Percentiles rank a stretch among this genome's conserved stretches.
Evolutionary conservation across 2,113 vertebrate species (phyloP).

Genomic region (Nyctereutes procyonoides): DNA sequence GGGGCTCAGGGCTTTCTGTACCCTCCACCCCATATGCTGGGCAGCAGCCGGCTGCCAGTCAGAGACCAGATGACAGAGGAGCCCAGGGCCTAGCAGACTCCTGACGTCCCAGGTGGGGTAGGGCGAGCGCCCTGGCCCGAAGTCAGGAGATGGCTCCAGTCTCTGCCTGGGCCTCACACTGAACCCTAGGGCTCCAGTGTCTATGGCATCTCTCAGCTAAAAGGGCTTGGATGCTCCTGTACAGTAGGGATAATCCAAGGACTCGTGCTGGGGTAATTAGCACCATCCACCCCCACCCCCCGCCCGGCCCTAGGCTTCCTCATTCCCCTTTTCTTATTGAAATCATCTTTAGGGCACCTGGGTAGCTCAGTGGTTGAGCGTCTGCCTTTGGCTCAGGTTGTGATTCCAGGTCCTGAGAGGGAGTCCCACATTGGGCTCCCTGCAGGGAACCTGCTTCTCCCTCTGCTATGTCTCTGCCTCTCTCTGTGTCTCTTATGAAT

Average conservation of each 20-base stretch:
- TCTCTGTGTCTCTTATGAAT: no score
- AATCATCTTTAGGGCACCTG: no score
- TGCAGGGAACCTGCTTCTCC: no score
- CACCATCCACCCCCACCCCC: background rate
- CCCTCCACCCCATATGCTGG: background rate
- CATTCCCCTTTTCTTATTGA: background rate
- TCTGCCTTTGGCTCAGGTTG: no score
- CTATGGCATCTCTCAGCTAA: background rate
- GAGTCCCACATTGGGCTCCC: no score
- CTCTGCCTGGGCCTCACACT: background rate
- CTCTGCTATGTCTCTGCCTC: no score
- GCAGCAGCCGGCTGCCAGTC: background rate
- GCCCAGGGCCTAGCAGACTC: background rate
- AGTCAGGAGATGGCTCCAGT: background rate
- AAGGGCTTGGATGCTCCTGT: background rate
- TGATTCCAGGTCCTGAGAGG: no score
- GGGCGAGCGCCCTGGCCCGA: background rate
- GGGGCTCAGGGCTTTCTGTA: background rate
- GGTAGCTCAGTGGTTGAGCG: no score
- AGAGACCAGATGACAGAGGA: background rate
- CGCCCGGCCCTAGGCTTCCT: background rate
- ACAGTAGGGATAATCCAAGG: rapidly evolving
- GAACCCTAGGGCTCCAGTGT: background rate
- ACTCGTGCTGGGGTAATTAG: background rate
- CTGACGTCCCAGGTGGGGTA: background rate